Conservation (phyloP, 1,140 invertebrate species). For the Aphelinus certus region DNA sequence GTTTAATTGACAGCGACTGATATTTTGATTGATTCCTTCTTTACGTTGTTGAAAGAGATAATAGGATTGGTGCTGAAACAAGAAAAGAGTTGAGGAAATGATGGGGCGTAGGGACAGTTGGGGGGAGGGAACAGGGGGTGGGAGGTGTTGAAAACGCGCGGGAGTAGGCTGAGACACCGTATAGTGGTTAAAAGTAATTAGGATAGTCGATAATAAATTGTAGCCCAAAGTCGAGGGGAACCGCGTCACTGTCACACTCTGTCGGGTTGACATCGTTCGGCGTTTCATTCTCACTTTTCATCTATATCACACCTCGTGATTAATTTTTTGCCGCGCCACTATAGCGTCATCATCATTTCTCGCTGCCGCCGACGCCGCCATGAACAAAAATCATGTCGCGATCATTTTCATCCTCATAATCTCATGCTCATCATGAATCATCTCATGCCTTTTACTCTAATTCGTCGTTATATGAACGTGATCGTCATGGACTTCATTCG, state of each 20-base stretch:
- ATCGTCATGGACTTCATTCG: slow-evolving; percentile 54
- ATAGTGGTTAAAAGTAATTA: slow-evolving; percentile 59
- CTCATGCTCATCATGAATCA: slow-evolving; percentile 25
- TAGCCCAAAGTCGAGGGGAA: slow-evolving; percentile 56
- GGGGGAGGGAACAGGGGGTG: slow-evolving; percentile 45
- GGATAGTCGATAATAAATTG: slow-evolving; percentile 57
- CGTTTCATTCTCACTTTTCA: not conserved
- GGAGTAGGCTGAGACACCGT: slow-evolving; percentile 65
- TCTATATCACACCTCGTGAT: not conserved
- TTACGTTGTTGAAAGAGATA: slow-evolving; percentile 28
- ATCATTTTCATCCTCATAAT: slow-evolving; percentile 47
- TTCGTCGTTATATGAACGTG: slow-evolving; percentile 45
- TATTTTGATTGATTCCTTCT: no score
- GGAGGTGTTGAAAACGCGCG: slow-evolving; percentile 54
- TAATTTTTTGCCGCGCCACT: not conserved
- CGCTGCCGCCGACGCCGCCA: slow-evolving; percentile 2
- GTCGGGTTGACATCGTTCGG: slow-evolving; percentile 21
- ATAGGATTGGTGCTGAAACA: slow-evolving; percentile 66
- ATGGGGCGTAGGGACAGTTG: slow-evolving; percentile 6
- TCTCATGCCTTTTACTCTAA: slow-evolving; percentile 13
- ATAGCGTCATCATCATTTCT: not conserved
- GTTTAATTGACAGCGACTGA: slow-evolving; percentile 54
- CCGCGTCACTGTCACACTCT: slow-evolving; percentile 37
- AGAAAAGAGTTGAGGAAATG: slow-evolving; percentile 37
- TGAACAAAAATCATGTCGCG: slow-evolving; percentile 30